Conservation (phyloP, 2,797 vertebrate genomes). For the Rhinichthys osculus region DNA sequence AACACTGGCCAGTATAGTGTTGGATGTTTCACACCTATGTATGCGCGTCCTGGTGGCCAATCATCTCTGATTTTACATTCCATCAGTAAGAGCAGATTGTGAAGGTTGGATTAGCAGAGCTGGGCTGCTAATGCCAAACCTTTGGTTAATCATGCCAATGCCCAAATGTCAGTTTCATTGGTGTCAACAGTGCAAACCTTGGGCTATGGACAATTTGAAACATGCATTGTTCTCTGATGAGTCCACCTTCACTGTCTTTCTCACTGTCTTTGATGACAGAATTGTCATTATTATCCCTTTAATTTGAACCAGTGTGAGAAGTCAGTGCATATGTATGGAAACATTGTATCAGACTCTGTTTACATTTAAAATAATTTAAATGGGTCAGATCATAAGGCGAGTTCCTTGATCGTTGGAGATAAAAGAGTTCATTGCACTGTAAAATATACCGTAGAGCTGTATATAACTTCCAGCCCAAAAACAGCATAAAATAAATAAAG, state of each 20-base stretch:
- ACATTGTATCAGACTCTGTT: neutral
- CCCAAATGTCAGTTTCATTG: neutral
- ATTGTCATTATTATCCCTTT: neutral
- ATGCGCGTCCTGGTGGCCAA: neutral
- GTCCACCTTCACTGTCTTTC: neutral
- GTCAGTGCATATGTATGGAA: conserved; percentile 1
- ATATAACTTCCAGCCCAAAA: neutral
- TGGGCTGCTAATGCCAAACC: neutral
- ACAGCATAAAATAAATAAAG: neutral
- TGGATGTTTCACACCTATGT: neutral
- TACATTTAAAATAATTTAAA: neutral
- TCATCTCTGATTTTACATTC: neutral
- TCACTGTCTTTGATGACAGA: neutral
- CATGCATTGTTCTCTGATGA: neutral
- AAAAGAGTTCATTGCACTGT: neutral
- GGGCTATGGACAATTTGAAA: neutral
- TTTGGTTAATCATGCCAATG: neutral
- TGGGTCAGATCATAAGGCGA: neutral
- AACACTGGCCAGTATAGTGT: neutral
- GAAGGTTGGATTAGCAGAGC: neutral
- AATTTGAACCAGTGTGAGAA: neutral
- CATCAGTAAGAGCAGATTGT: neutral
- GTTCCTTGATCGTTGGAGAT: neutral
- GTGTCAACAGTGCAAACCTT: neutral
- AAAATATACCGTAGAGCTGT: neutral